A percentile compares a stretch with the other conserved stretches of the same genome.
Conservation (phyloP, 2,888 invertebrate genomes). For the Mechanitis mazaeus region DNA sequence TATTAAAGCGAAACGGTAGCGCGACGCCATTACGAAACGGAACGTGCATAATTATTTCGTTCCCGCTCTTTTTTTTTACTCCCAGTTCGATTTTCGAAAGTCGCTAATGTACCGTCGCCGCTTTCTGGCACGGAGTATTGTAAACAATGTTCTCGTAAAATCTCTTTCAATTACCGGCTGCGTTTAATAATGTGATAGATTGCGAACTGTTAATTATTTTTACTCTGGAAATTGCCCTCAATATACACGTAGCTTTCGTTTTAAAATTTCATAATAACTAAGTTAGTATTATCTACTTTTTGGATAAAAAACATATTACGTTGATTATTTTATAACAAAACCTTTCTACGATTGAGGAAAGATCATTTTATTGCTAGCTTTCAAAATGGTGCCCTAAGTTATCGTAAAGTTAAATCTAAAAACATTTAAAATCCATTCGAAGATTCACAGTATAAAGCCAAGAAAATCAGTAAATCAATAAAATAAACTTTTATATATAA, state of each 20-base stretch:
- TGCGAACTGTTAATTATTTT: constrained; percentile 50
- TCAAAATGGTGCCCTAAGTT: too few relatives aligned
- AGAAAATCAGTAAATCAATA: too few relatives aligned
- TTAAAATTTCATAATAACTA: too few relatives aligned
- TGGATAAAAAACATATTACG: too few relatives aligned
- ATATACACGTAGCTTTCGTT: constrained; percentile 2
- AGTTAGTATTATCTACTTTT: too few relatives aligned
- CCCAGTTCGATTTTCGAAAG: constrained; percentile 68
- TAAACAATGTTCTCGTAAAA: constrained; percentile 75
- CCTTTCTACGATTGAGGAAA: too few relatives aligned
- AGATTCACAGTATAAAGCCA: too few relatives aligned
- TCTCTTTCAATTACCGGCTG: constrained; percentile 63
- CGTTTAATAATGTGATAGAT: constrained; percentile 61
- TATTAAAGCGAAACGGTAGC: constrained; percentile 75
- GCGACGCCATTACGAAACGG: constrained; percentile 73
- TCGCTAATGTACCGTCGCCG: constrained; percentile 68
- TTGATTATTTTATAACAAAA: too few relatives aligned
- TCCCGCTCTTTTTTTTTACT: constrained; percentile 68
- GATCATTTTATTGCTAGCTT: too few relatives aligned
- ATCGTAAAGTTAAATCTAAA: too few relatives aligned
- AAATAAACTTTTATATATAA: too few relatives aligned
- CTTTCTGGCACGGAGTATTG: constrained; percentile 64
- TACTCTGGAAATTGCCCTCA: constrained; percentile 18
- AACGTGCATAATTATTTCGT: constrained; percentile 77
- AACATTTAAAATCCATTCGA: too few relatives aligned